Conservation (phyloP, 2,888 invertebrate genomes). For the Macaria notata region DNA sequence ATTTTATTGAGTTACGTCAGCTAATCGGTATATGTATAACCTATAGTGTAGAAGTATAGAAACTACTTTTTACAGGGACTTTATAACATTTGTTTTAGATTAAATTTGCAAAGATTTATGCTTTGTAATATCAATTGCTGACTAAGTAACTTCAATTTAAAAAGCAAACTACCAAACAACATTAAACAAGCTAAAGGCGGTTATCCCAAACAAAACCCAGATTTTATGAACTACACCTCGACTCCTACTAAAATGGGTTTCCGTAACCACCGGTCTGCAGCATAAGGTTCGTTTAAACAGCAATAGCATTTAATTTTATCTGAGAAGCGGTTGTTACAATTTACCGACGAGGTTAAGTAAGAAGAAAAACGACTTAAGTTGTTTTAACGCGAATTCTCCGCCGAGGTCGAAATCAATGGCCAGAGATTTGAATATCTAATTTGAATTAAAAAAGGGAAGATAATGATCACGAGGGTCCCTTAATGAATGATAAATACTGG, state of each 20-base stretch:
- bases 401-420: constrained; percentile 27
- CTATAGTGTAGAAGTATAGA: no score
- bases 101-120: no score
- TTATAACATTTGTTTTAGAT: no score
- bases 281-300: constrained; percentile 12
- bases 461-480: constrained; percentile 25
- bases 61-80: no score
- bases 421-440: constrained; percentile 33
- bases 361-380: constrained; percentile 17
- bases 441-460: constrained; percentile 32
- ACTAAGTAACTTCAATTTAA: no score
- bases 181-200: no score
- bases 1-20: no score
- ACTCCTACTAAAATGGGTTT: background rate
- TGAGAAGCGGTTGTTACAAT: constrained; percentile 11
- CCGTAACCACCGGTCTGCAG: background rate
- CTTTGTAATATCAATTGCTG: no score
- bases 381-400: constrained; percentile 19
- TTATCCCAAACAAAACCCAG: background rate
- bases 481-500: constrained; percentile 36
- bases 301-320: constrained; percentile 18
- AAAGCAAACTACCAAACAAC: no score
- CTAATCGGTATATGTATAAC: no score
- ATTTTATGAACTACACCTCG: background rate
- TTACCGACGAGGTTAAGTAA: constrained; percentile 12